A percentile compares a stretch with the other conserved stretches of the same genome.
These are phyloP conservation scores for Sylvia borin DNA, from an alignment of 2,797 vertebrate species.

Conservation along the genomic window DNA sequence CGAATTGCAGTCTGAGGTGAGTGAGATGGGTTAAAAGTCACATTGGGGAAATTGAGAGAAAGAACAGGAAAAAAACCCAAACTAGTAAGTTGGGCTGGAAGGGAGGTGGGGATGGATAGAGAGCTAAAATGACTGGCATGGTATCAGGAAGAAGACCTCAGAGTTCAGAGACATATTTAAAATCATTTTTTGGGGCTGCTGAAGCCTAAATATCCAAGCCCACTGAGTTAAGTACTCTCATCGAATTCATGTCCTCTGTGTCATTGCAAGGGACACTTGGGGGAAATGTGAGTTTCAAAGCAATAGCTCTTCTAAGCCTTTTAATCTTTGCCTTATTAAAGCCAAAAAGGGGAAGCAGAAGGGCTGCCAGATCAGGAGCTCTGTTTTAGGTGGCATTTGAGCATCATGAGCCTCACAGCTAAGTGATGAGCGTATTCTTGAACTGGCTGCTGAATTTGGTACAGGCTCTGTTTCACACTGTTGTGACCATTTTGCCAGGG, in stretches of 20 bases:
- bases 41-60: neutral
- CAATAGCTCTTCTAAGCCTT: constrained; percentile 3
- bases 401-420: neutral
- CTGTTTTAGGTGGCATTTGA: constrained; percentile 49
- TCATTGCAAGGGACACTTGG: neutral
- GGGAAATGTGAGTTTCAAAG: constrained; percentile 8
- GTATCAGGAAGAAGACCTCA: neutral
- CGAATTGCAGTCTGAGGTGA: neutral
- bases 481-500: neutral
- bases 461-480: constrained; percentile 35
- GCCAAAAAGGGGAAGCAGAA: neutral
- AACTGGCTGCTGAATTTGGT: neutral
- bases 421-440: neutral
- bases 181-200: neutral
- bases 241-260: neutral
- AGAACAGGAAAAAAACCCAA: neutral
- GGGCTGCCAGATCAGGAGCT: neutral
- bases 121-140: neutral
- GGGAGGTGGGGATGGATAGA: neutral
- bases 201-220: neutral
- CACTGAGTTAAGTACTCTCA: neutral
- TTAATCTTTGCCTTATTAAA: constrained; percentile 43
- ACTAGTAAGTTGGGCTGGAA: neutral
- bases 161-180: neutral
- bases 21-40: neutral